These are phyloP conservation scores for Odobenus rosmarus DNA, from an alignment of 2,113 vertebrate species.

Conservation along the genomic window DNA sequence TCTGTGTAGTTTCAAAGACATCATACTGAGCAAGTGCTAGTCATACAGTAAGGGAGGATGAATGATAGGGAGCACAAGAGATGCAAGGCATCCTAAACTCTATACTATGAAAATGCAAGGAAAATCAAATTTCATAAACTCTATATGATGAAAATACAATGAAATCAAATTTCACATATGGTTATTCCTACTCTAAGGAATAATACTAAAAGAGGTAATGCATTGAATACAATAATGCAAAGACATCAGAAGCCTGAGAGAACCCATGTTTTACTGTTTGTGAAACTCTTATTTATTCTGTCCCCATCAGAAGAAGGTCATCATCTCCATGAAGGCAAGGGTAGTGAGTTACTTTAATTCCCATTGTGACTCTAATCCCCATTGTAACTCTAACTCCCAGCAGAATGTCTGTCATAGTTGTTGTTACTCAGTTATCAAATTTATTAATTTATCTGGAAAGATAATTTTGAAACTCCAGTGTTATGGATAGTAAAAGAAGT, in stretches of 20 bases:
- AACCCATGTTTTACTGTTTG: not conserved
- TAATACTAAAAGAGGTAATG: not conserved
- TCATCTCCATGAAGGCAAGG: not conserved
- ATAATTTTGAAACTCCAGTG: not conserved
- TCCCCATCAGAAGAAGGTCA: not conserved
- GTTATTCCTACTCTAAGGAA: not conserved
- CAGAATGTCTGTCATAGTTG: not conserved
- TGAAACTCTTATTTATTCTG: not conserved
- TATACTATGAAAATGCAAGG: not conserved
- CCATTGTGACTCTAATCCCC: not conserved
- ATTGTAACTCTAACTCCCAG: not conserved
- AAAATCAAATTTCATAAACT: not conserved
- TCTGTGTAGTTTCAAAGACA: not conserved
- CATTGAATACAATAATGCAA: not conserved
- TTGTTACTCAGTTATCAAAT: not conserved
- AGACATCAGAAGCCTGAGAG: not conserved
- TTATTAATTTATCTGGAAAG: not conserved
- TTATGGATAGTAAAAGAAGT: not conserved
- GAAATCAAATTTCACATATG: not conserved
- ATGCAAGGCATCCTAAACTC: not conserved
- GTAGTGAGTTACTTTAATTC: not conserved
- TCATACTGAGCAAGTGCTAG: not conserved
- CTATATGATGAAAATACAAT: not conserved
- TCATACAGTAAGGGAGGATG: not conserved
- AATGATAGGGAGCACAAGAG: not conserved